Percentiles rank a stretch among this genome's conserved stretches.
These are phyloP conservation scores for Yponomeuta evonymella DNA, from an alignment of 2,888 invertebrate species.

Conservation along the genomic window DNA sequence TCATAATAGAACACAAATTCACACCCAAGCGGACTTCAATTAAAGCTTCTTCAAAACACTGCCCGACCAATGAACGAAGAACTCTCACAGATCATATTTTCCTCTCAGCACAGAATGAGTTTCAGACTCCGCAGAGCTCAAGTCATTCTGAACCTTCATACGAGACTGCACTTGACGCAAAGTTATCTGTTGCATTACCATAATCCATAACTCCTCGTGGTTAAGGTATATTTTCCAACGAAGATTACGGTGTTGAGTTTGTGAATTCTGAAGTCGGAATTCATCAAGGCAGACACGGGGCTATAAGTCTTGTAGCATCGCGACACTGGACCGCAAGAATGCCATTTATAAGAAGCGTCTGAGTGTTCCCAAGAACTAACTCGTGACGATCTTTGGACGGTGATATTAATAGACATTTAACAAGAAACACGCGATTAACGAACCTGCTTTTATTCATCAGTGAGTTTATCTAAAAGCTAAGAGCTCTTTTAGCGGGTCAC, in stretches of 20 bases:
- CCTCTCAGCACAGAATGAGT: not conserved
- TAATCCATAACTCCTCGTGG: too few species aligned
- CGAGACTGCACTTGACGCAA: constrained; percentile 1
- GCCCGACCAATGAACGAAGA: not conserved
- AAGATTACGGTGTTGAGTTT: not conserved
- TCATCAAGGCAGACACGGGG: constrained; percentile 56
- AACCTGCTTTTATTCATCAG: not conserved
- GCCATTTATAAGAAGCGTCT: constrained; percentile 60
- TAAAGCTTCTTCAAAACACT: constrained; percentile 6
- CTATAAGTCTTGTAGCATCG: constrained; percentile 51
- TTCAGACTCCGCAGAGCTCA: not conserved
- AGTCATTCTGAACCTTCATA: not conserved
- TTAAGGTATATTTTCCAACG: constrained; percentile 1
- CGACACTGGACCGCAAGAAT: constrained; percentile 50
- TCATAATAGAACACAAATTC: not conserved
- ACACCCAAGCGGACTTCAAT: not conserved
- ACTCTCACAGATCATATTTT: not conserved
- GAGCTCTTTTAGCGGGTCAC: too few species aligned
- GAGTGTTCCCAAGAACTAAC: constrained; percentile 49
- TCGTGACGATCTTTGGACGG: constrained; percentile 41
- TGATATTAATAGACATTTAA: constrained; percentile 28
- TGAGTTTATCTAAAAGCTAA: too few species aligned
- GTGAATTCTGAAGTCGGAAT: constrained; percentile 39
- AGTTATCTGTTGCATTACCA: not conserved
- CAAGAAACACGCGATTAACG: not conserved